These are phyloP conservation scores for Papilio protenor DNA, from an alignment of 2,888 invertebrate species.

Conservation along the genomic window DNA sequence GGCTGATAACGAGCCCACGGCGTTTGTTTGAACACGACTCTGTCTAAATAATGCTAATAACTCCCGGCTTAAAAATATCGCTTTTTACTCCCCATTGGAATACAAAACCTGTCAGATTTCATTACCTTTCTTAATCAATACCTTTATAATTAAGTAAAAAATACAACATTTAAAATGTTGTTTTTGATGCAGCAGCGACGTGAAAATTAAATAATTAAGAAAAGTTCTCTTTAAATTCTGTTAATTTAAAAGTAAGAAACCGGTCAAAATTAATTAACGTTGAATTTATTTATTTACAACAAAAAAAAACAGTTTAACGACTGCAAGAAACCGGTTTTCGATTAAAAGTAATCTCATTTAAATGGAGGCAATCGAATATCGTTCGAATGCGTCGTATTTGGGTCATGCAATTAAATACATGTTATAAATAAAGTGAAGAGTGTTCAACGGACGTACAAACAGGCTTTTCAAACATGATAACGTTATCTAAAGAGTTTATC, in stretches of 20 bases:
- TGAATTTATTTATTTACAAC: neutral
- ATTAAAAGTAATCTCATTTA: constrained; percentile 28
- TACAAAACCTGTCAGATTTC: neutral
- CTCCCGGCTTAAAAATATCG: constrained; percentile 38
- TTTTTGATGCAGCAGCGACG: neutral
- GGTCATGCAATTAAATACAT: constrained; percentile 29
- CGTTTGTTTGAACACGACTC: constrained; percentile 55
- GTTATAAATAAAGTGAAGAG: constrained; percentile 7
- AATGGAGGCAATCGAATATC: constrained; percentile 22
- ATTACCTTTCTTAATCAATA: neutral
- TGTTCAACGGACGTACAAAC: constrained; percentile 28
- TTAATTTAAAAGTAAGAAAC: constrained; percentile 5
- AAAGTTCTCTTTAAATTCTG: neutral
- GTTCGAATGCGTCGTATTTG: constrained; percentile 18
- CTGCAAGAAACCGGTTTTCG: constrained; percentile 30
- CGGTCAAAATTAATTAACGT: constrained; percentile 9
- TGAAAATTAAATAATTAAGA: neutral
- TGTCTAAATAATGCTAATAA: constrained; percentile 52
- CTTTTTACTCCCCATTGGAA: neutral
- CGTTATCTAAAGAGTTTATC: constrained; percentile 35
- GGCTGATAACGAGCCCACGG: constrained; percentile 65
- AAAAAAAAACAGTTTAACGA: constrained; percentile 21
- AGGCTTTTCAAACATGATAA: constrained; percentile 33
- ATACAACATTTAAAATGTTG: neutral
- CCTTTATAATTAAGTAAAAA: neutral